These are phyloP conservation scores for Anarhynchus alexandrinus DNA, from an alignment of 2,113 vertebrate genomes.

Conservation along the genomic window DNA sequence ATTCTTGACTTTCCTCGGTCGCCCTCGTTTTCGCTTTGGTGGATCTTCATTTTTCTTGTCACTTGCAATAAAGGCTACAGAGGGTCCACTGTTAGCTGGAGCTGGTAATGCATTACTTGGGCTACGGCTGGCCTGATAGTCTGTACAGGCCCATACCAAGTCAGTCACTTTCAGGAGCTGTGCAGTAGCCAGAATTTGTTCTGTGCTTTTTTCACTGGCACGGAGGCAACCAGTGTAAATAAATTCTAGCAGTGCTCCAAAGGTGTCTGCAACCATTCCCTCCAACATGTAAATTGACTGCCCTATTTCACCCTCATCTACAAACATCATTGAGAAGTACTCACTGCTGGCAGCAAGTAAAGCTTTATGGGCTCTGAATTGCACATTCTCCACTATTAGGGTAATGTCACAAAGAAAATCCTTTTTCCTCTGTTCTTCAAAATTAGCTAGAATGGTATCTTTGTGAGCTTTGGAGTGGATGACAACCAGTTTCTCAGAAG, in stretches of 20 bases:
- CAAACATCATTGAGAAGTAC: conserved; percentile 93
- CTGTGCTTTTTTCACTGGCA: conserved; percentile 75
- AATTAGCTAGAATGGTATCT: conserved; percentile 83
- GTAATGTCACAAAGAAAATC: conserved; percentile 93
- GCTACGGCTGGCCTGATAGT: conserved; percentile 60
- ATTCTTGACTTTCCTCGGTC: conserved; percentile 78
- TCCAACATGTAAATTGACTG: conserved; percentile 84
- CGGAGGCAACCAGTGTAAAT: conserved; percentile 89
- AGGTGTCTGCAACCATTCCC: conserved; percentile 83
- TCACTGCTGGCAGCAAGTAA: conserved; percentile 95
- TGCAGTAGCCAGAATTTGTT: conserved; percentile 87
- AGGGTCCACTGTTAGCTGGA: background rate
- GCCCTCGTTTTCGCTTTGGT: conserved; percentile 85
- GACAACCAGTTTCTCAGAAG: conserved; percentile 65
- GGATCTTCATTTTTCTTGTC: conserved; percentile 42
- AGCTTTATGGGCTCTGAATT: conserved; percentile 92
- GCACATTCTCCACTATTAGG: conserved; percentile 87
- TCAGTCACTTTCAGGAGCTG: conserved; percentile 86
- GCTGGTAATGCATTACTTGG: background rate
- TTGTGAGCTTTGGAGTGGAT: conserved; percentile 85
- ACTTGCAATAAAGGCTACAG: background rate
- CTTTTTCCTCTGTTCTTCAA: conserved; percentile 84
- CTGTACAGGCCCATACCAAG: conserved; percentile 80
- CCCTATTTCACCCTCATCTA: conserved; percentile 75
- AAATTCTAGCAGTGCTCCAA: conserved; percentile 87